Evolutionary conservation across 2,797 vertebrate genomes (phyloP), one percentile per base, ranked within the genome.

Genomic region (Dermochelys coriacea): DNA sequence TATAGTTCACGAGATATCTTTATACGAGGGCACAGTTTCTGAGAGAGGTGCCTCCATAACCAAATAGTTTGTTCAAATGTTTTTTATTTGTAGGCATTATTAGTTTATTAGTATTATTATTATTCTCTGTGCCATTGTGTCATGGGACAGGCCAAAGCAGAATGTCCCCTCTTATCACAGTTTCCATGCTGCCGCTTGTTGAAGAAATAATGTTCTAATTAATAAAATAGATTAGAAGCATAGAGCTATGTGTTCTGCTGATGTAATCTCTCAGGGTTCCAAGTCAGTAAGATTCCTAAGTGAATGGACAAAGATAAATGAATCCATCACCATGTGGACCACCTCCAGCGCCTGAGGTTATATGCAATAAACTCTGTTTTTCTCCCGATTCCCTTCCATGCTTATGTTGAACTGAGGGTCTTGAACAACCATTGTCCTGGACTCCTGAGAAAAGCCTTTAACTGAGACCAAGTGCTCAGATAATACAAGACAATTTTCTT

Each of bases 381-480:
- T 31, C 29, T 83, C 91, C 61, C 61, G 7, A 18, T 83, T 85
- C 12, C 4, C 25, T 94, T 31, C 45, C 81, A 85, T 45, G 34
- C 19, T 81, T 49, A 68, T 71, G 82, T 34, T 83, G 77, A 68
- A 6, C 23, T 15, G 3, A 41, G 15, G 25, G 1, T 93, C 61
- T 93, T 88, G 47, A 90, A 50, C 61, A 87, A 19, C 27, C n/a
- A 68, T 37, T 37, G n/a, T 37, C 64, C 34, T 68, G 64, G 18
- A 21, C 9, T 37, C 64, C 64, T 68, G 64, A 68, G 18, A 68
- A 68, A 68, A 68, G 64, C 9, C 9, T 68, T 68, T 68, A 68
- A 37, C 7, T 37, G 64, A 37, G 9, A n/a, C 9, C 8, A 21
- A 21, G 19, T 18, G 34, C 19, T 21, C 64, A 23, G 64, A 68